Base-by-base conservation (phyloP, 2,113 vertebrate genomes). In the Penelope pileata region DNA sequence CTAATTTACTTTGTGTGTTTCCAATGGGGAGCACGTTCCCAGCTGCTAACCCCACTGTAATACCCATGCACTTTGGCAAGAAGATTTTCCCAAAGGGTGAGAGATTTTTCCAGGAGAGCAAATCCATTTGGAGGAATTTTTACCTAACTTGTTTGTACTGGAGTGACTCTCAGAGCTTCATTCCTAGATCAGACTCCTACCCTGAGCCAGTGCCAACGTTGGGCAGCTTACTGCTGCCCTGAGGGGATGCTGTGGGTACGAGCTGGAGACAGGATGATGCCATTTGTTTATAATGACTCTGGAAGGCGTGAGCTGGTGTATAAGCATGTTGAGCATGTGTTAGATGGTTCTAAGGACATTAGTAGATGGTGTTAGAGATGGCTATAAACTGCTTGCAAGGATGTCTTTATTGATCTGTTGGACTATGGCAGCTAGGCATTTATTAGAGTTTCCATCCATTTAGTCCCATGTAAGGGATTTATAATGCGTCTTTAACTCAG, bases 371-470 rank as follows among this genome's bases (percentile, higher is more conserved):
- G 85, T 90, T 94, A 67, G 7, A 90, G 88, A 63, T 51, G 86
- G 90, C 92, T 92, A 81, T 96, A 93, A 96, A 94, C 90, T 83
- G 88, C 88, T 91, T 70, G 80, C 90, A 83, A 91, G 80, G 64
- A 90, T 88, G 86, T 92, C 92, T 95, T 94, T 93, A 95, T 93
- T 96, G 96, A 96, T 96, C 81, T 94, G 56, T 92, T 68, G 83
- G 64, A 92, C 83, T 78, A 18, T 51, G 77, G 83, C 80, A 87
- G 83, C 56, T 82, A 72, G 75, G 83, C 73, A 42, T 84, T 92
- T 67, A 91, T 77, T 92, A 93, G 88, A 78, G 66, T 67, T 93
- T 77, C 63, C 54, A 60, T 93, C 86, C 3, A 0, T 78, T 92
- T 73, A 78, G 56, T 45, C 73, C 36, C 27, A n/a, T 10, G 58